A percentile compares a stretch with the other conserved stretches of the same genome.
Evolutionary conservation across 1,140 invertebrate species (phyloP).

Genomic region (Pissodes strobi): DNA sequence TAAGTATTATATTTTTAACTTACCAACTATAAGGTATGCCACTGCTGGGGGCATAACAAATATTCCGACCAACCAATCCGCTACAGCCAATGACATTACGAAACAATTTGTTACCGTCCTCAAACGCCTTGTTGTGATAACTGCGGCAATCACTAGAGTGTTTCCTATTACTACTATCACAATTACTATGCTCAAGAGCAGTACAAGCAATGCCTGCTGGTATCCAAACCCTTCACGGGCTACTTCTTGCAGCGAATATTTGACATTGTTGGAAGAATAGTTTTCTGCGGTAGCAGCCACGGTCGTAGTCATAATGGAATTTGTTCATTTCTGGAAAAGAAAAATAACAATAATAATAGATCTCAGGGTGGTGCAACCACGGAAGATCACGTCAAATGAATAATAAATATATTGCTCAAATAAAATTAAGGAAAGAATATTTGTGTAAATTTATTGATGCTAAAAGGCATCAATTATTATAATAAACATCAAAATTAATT

Average conservation of each 20-base stretch:
- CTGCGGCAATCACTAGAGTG: slow-evolving; percentile 87
- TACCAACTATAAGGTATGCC: slow-evolving; percentile 67
- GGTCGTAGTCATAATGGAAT: slow-evolving; percentile 35
- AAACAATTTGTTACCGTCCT: slow-evolving; percentile 95
- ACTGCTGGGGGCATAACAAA: slow-evolving; percentile 95
- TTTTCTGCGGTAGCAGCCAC: slow-evolving; percentile 9
- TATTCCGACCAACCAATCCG: slow-evolving; percentile 88
- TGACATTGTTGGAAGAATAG: slow-evolving; percentile 4
- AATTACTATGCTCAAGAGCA: slow-evolving; percentile 63
- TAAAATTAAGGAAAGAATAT: too few relatives aligned
- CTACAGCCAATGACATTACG: slow-evolving; percentile 87
- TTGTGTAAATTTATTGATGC: too few relatives aligned
- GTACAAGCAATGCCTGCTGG: slow-evolving; percentile 48
- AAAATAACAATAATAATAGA: too few relatives aligned
- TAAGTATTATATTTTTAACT: slow-evolving; percentile 52
- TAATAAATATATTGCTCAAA: too few relatives aligned
- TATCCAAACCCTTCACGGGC: slow-evolving; percentile 27
- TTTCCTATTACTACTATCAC: slow-evolving; percentile 78
- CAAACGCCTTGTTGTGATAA: slow-evolving; percentile 86
- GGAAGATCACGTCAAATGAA: too few relatives aligned
- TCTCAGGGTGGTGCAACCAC: too few relatives aligned
- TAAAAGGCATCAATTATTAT: too few relatives aligned
- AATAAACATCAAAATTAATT: too few relatives aligned
- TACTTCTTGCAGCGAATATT: background rate
- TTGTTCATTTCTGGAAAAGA: slow-evolving; percentile 48